Conservation (phyloP, 2,888 invertebrate species). For the Norana najaformis region DNA sequence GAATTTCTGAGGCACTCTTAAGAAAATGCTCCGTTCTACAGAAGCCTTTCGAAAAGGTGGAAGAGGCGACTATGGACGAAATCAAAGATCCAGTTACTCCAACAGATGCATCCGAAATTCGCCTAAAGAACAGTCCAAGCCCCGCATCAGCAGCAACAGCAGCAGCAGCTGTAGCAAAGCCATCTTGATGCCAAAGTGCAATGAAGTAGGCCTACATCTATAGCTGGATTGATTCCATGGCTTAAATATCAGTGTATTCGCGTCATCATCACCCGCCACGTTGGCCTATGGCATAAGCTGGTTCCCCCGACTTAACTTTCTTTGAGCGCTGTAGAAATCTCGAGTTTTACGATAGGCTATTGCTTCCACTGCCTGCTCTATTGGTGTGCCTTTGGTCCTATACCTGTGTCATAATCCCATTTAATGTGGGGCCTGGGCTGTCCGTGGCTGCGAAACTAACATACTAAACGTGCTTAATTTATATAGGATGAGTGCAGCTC, state of each 20-base stretch:
- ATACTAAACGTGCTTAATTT: background rate
- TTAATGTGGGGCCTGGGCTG: background rate
- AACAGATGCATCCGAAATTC: background rate
- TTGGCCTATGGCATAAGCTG: too few relatives aligned
- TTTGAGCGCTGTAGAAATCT: too few relatives aligned
- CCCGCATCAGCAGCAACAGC: background rate
- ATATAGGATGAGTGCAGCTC: background rate
- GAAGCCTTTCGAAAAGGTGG: background rate
- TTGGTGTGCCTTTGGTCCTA: background rate
- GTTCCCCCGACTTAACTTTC: too few relatives aligned
- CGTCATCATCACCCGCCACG: background rate
- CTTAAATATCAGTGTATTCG: background rate
- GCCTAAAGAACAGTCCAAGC: background rate
- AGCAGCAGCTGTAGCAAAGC: background rate
- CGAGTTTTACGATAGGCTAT: background rate
- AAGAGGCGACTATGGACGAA: background rate
- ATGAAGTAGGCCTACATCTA: background rate
- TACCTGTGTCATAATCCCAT: background rate
- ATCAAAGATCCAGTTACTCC: background rate
- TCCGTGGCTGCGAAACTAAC: background rate
- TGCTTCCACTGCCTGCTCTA: background rate
- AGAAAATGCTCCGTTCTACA: background rate
- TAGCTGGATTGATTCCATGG: background rate
- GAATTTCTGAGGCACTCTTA: background rate
- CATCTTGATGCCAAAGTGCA: background rate